phyloP scores from a whole-genome alignment of 35 echinoderm and acorn worm genomes.

The Lytechinus pictus region DNA sequence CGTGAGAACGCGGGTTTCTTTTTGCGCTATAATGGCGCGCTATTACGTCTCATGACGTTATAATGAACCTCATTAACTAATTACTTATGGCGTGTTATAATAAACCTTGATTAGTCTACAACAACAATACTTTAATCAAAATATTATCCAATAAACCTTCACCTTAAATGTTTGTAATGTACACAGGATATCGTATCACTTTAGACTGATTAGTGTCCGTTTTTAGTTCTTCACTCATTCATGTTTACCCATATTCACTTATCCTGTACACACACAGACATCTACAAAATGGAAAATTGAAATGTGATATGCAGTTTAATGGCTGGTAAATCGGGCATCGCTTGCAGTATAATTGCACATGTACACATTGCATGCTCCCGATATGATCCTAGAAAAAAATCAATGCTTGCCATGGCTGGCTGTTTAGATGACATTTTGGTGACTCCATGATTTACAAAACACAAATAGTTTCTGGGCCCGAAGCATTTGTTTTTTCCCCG shows the following conservation, averaged over 20 bases:
- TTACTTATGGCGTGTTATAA: neutral
- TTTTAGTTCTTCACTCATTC: neutral
- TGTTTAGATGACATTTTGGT: conserved; percentile 38
- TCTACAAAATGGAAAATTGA: neutral
- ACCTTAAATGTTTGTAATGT: neutral
- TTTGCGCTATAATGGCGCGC: neutral
- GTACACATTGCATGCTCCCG: neutral
- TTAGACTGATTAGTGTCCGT: neutral
- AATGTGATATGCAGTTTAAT: neutral
- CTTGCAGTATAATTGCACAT: neutral
- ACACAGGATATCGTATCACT: neutral
- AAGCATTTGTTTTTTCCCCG: conserved; percentile 28
- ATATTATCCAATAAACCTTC: neutral
- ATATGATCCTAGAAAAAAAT: conserved; percentile 23
- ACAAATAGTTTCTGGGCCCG: neutral
- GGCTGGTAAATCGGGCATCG: neutral
- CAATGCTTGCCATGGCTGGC: neutral
- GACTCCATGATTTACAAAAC: conserved; percentile 35
- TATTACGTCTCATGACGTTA: neutral
- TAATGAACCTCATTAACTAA: neutral
- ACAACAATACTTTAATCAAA: neutral
- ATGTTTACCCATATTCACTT: neutral
- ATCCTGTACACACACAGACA: neutral
- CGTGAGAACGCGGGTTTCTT: neutral
- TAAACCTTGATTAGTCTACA: neutral